Conservation (phyloP, 2,888 invertebrate species). For the Meta bourneti region DNA sequence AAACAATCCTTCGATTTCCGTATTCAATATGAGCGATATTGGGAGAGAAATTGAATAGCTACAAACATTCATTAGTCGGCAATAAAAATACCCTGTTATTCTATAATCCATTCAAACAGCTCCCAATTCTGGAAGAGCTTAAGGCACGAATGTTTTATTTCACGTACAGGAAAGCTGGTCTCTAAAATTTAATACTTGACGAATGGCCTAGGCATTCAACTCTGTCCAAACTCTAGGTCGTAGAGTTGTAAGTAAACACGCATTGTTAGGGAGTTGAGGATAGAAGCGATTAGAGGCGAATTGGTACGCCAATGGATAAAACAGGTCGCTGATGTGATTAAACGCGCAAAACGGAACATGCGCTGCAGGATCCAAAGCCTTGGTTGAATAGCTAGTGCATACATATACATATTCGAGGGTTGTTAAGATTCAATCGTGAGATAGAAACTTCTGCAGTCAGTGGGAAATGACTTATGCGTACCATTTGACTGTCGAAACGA, state of each 20-base stretch:
- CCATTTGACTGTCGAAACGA: conserved; percentile 57
- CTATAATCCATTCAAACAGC: no score
- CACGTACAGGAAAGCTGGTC: conserved; percentile 29
- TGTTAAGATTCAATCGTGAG: conserved; percentile 71
- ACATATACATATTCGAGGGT: conserved; percentile 61
- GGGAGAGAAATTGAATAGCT: no score
- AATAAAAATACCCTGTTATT: no score
- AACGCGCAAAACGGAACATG: conserved; percentile 50
- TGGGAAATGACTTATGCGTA: conserved; percentile 58
- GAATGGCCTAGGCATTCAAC: conserved; percentile 48
- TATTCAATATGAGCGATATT: no score
- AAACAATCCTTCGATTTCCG: no score
- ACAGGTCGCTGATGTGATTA: conserved; percentile 60
- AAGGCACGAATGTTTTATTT: conserved; percentile 25
- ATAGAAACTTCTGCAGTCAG: conserved; percentile 56
- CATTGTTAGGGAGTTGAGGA: conserved; percentile 15
- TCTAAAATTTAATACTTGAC: conserved; percentile 31
- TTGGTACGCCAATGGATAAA: conserved; percentile 59
- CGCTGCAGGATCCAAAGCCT: conserved; percentile 11
- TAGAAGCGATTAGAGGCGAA: conserved; percentile 35
- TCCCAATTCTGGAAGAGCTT: no score
- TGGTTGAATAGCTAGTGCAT: conserved; percentile 57
- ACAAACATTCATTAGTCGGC: no score
- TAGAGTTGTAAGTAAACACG: conserved; percentile 55
- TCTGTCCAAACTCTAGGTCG: conserved; percentile 27